Conservation (phyloP, 2,113 vertebrate species). For the Theristicus caerulescens region DNA sequence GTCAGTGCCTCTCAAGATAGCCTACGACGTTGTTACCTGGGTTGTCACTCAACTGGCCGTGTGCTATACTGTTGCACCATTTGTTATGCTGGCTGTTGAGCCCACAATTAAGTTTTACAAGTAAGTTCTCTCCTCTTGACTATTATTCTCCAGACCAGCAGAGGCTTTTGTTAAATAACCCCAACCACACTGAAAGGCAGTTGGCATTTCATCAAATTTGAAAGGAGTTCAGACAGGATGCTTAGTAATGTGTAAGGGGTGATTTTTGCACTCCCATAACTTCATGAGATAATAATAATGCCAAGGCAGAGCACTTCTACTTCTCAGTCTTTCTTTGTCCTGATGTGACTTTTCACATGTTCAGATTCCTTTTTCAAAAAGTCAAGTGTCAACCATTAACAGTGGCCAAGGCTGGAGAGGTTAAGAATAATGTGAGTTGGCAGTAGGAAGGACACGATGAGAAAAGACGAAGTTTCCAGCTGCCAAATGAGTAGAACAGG, state of each 20-base stretch:
- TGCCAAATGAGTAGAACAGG: rapidly evolving
- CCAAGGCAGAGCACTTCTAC: background rate
- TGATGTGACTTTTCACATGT: background rate
- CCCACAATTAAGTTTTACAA: slow-evolving; percentile 79
- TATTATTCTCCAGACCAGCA: background rate
- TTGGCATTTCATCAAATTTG: background rate
- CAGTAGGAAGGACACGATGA: background rate
- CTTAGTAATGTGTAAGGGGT: background rate
- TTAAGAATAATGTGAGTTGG: background rate
- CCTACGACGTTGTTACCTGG: slow-evolving; percentile 75
- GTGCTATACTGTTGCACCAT: slow-evolving; percentile 75
- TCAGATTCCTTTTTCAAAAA: background rate
- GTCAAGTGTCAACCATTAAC: background rate
- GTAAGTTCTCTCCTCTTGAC: slow-evolving; percentile 59
- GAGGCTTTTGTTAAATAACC: background rate
- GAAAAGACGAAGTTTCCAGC: background rate
- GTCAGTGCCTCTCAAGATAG: slow-evolving; percentile 61
- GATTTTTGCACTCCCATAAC: background rate
- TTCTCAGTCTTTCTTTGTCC: background rate
- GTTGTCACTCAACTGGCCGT: slow-evolving; percentile 75
- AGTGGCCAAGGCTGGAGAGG: background rate
- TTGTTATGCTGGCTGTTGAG: slow-evolving; percentile 78
- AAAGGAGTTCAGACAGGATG: background rate
- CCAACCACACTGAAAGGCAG: background rate
- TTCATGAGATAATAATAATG: background rate